These are phyloP conservation scores for Belgica antarctica DNA, from an alignment of 2,888 invertebrate species.

Conservation along the genomic window DNA sequence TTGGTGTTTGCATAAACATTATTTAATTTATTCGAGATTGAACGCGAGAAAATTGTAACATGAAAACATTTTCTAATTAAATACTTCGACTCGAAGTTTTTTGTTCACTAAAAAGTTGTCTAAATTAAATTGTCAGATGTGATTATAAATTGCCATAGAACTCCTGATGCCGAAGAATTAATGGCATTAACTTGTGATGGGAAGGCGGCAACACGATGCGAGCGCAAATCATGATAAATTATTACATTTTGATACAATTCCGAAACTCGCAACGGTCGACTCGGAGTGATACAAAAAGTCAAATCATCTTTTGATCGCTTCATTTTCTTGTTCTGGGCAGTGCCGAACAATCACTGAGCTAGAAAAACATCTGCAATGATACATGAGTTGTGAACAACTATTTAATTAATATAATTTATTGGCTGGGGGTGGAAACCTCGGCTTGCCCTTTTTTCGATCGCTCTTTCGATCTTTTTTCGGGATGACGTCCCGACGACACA, in stretches of 20 bases:
- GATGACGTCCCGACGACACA: not conserved
- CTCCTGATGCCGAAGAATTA: not conserved
- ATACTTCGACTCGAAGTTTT: constrained; percentile 1
- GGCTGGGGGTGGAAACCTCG: constrained; percentile 36
- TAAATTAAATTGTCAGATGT: constrained; percentile 42
- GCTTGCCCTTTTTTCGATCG: not conserved
- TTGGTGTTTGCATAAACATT: constrained; percentile 27
- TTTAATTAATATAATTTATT: constrained; percentile 41
- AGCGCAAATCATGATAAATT: not conserved
- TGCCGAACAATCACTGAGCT: not conserved
- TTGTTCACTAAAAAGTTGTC: constrained; percentile 25
- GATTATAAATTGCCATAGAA: constrained; percentile 32
- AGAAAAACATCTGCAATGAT: constrained; percentile 37
- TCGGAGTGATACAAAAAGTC: not conserved
- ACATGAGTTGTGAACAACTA: constrained; percentile 13
- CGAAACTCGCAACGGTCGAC: not conserved
- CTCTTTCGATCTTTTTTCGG: not conserved
- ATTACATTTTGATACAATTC: not conserved
- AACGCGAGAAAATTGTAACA: not conserved
- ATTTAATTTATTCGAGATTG: constrained; percentile 38
- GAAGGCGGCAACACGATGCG: not conserved
- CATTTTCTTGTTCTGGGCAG: not conserved
- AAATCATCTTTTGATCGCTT: not conserved
- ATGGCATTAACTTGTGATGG: not conserved
- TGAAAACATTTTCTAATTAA: constrained; percentile 38